These are phyloP conservation scores for Chaetura pelagica DNA, from an alignment of 2,113 vertebrate species.

Conservation along the genomic window DNA sequence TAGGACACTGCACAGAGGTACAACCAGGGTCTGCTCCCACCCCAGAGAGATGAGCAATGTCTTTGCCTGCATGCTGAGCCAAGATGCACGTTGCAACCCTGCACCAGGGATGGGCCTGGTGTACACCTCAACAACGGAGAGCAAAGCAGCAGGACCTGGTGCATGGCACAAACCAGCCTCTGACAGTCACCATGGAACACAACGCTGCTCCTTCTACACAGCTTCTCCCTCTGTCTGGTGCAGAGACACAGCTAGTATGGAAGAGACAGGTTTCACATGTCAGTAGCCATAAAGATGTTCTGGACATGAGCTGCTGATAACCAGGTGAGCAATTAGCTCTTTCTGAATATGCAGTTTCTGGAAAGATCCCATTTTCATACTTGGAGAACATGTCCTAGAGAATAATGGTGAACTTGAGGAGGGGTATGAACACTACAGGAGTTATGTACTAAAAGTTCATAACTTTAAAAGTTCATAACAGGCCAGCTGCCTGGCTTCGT, in stretches of 20 bases:
- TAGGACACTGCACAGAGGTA: neutral
- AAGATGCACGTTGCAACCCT: neutral
- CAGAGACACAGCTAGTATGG: neutral
- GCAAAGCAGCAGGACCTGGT: neutral
- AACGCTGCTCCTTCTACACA: accelerated
- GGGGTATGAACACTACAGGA: neutral
- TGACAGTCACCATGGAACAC: accelerated
- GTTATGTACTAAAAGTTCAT: neutral
- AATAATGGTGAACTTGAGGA: neutral
- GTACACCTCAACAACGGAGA: neutral
- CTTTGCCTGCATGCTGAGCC: neutral
- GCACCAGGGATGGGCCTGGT: accelerated
- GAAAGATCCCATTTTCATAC: neutral
- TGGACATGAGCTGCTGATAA: neutral
- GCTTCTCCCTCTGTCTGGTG: neutral
- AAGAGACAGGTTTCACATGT: neutral
- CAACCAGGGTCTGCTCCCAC: neutral
- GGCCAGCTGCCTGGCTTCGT: neutral
- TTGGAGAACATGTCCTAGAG: neutral
- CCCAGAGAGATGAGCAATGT: accelerated
- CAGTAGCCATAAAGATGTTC: neutral
- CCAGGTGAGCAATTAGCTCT: neutral
- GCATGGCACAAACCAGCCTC: accelerated
- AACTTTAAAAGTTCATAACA: neutral
- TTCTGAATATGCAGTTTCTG: neutral